Evolutionary conservation across 2,888 invertebrate genomes (phyloP), one percentile per base, ranked within the genome.

Genomic region (Entomobrya proxima): DNA sequence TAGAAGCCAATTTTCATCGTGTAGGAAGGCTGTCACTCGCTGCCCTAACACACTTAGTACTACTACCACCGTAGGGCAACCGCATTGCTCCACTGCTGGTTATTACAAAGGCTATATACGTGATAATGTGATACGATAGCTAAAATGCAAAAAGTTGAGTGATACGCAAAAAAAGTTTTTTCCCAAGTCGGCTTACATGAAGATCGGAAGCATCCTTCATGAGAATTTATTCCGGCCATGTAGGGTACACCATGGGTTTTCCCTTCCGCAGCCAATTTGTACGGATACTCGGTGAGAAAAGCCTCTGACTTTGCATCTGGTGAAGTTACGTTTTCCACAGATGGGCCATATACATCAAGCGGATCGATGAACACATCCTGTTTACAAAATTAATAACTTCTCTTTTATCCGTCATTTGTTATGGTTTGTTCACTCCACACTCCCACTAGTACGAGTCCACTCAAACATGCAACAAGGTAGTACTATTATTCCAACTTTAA

Each of bases 271-370:
- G 76, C 64, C 55, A 79, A 37, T 27, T 79, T 83, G 30, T 75
- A 86, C 11, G 89, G 89, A 37, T 78, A 83, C 21, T 88, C 88
- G 3, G 79, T 55, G 1, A 89, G 47, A 55, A 89, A 87, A 47
- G 82, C 77, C 7, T 52, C 72, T 30, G 40, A 27, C 35, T 69
- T 64, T 27, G 76, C 61, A 35, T 77, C 40, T 5, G 82, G 72
- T 27, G 58, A 44, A n/a, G 40, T 79, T 30, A 77, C 81, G 35
- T 58, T 81, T 81, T 88, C 89, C 11, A 88, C 82, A 2, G 86
- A 82, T 11, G 89, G 89, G 2, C 80, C 85, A 74, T 79, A 88
- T 40, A 86, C 32, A 35, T 87, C 85, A 6, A 64, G 27, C 2
- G 83, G 69, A n/a, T 88, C 75, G n/a, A 86, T 78, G 27, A 87